Evolutionary conservation across 2,113 vertebrate genomes (phyloP).

Genomic region (Girardinichthys multiradiatus): DNA sequence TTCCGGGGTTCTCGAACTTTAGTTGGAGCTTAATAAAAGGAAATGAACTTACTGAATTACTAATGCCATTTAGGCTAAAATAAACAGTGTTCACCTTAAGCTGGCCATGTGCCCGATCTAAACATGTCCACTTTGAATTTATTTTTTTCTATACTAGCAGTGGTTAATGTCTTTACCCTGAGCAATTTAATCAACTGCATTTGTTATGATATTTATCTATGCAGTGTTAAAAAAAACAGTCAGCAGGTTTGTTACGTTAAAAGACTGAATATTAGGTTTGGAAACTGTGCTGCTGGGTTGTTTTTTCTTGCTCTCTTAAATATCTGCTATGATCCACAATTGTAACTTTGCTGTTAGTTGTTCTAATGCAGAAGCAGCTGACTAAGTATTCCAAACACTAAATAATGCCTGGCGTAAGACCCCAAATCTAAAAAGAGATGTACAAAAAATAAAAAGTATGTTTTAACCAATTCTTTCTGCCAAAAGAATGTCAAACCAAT

Average conservation of each 20-base stretch:
- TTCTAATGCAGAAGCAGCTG: neutral
- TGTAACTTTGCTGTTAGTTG: neutral
- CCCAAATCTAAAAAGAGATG: neutral
- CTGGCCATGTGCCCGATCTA: constrained; percentile 5
- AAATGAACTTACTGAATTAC: constrained; percentile 46
- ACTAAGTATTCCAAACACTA: neutral
- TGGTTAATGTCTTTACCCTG: constrained; percentile 12
- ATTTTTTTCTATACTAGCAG: constrained; percentile 22
- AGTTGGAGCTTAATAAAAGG: constrained; percentile 24
- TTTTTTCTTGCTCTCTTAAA: neutral
- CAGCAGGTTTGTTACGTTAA: neutral
- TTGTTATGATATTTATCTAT: constrained; percentile 15
- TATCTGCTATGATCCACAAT: neutral
- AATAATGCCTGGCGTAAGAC: neutral
- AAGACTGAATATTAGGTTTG: neutral
- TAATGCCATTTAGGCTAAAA: constrained; percentile 47
- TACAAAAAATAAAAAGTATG: no score
- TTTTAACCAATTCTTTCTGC: no score
- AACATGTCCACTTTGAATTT: constrained; percentile 22
- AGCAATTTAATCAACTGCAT: constrained; percentile 33
- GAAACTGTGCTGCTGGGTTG: neutral
- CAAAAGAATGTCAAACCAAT: no score
- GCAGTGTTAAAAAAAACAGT: neutral
- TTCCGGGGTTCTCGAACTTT: constrained; percentile 14
- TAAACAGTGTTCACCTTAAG: constrained; percentile 39